These are phyloP conservation scores for Ceratothoa steindachneri DNA, from an alignment of 2,888 invertebrate genomes.

Conservation along the genomic window DNA sequence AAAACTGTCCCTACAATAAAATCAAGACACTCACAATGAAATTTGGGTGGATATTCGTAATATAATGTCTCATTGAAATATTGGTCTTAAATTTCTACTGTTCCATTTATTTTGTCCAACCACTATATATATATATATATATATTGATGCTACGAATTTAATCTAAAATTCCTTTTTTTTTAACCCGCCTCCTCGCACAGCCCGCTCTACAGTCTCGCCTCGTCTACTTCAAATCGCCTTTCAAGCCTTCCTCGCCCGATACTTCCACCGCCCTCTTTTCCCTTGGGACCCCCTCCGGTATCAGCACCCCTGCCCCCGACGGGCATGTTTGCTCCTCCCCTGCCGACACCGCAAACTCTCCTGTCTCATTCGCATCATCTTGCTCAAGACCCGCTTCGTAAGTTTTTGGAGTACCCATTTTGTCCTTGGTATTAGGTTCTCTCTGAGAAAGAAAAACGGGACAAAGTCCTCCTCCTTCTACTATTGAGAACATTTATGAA, in stretches of 20 bases:
- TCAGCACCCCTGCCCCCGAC: constrained; percentile 46
- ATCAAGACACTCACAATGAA: too few relatives aligned
- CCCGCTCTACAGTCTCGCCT: constrained; percentile 29
- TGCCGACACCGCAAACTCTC: constrained; percentile 29
- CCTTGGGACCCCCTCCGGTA: constrained; percentile 40
- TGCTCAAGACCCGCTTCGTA: constrained; percentile 40
- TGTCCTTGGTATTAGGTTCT: background rate
- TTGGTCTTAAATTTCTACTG: background rate
- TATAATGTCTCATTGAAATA: too few relatives aligned
- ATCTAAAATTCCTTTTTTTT: background rate
- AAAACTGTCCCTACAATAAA: too few relatives aligned
- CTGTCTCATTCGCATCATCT: constrained; percentile 37
- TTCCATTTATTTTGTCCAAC: background rate
- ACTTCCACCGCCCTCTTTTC: constrained; percentile 31
- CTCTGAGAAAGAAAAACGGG: too few relatives aligned
- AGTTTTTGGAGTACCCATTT: constrained; percentile 7
- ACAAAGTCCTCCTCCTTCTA: too few relatives aligned
- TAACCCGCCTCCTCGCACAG: constrained; percentile 19
- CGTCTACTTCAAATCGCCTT: constrained; percentile 31
- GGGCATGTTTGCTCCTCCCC: constrained; percentile 47
- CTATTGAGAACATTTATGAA: background rate
- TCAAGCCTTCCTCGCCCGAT: constrained; percentile 27
- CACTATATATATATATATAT: background rate
- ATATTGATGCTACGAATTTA: background rate
- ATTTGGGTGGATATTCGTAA: too few relatives aligned